Evolutionary conservation across 2,797 vertebrate genomes (phyloP).

Genomic region (Poeciliopsis paucimaculata): DNA sequence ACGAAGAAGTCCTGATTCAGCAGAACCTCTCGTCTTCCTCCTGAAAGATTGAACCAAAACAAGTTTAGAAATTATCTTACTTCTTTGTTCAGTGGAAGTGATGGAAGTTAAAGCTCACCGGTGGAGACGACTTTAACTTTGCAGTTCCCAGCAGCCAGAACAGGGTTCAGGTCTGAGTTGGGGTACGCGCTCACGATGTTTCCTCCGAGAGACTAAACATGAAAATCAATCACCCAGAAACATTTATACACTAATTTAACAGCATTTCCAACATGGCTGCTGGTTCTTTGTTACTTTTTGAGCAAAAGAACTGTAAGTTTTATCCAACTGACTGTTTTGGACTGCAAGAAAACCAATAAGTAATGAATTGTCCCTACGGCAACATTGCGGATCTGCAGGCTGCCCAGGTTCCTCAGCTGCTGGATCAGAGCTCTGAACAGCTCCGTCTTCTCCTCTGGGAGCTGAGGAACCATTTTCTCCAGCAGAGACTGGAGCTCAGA

Average conservation of each 20-base stretch:
- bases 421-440: slow-evolving; percentile 81
- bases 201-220: slow-evolving; percentile 88
- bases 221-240: background rate
- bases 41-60: slow-evolving; percentile 50
- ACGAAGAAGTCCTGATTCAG: slow-evolving; percentile 84
- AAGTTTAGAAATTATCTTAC: background rate
- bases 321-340: background rate
- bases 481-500: slow-evolving; percentile 78
- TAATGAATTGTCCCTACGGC: slow-evolving; percentile 77
- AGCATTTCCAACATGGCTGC: background rate
- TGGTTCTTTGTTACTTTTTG: background rate
- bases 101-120: slow-evolving; percentile 67
- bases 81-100: background rate
- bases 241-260: background rate
- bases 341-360: background rate
- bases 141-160: slow-evolving; percentile 86
- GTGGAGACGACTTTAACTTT: slow-evolving; percentile 78
- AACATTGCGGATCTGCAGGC: slow-evolving; percentile 89
- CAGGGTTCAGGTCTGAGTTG: slow-evolving; percentile 90
- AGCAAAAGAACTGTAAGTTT: no score
- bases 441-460: slow-evolving; percentile 81
- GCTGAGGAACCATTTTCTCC: slow-evolving; percentile 68
- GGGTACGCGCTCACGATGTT: slow-evolving; percentile 85
- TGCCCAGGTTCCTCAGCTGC: slow-evolving; percentile 83
- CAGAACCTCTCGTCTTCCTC: slow-evolving; percentile 74